Evolutionary conservation across 1,140 invertebrate species (phyloP).

Genomic region (Bilobella aurantiaca): DNA sequence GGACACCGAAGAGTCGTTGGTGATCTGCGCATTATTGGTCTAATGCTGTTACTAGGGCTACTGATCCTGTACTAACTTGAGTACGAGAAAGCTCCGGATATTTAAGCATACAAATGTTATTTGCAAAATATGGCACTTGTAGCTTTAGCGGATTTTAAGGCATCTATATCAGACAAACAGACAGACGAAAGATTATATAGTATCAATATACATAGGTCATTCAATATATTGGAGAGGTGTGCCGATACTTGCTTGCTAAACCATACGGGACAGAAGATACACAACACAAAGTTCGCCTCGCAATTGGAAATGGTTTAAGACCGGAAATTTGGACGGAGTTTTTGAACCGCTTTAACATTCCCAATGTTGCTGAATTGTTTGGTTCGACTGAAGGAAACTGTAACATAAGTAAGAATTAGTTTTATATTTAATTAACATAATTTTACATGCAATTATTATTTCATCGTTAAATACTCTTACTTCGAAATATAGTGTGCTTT

Average conservation of each 20-base stretch:
- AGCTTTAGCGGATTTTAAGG: too few relatives aligned
- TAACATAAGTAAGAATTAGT: conserved; percentile 73
- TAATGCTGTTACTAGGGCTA: too few relatives aligned
- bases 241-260: conserved; percentile 54
- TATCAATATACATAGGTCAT: too few relatives aligned
- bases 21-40: too few relatives aligned
- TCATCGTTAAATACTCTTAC: conserved; percentile 41
- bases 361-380: conserved; percentile 82
- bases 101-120: too few relatives aligned
- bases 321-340: conserved; percentile 60
- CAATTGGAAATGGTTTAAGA: conserved; percentile 56
- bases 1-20: too few relatives aligned
- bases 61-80: too few relatives aligned
- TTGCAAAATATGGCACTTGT: too few relatives aligned
- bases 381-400: conserved; percentile 95
- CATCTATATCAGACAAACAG: too few relatives aligned
- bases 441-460: conserved; percentile 47
- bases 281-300: conserved; percentile 47
- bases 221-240: conserved; percentile 61
- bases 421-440: too few relatives aligned
- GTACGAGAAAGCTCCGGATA: too few relatives aligned
- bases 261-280: conserved; percentile 44
- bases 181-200: too few relatives aligned
- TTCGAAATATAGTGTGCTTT: conserved; percentile 54
- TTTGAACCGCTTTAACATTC: conserved; percentile 75